phyloP scores from a whole-genome alignment of 2,113 vertebrate genomes.

The Albula glossodonta region DNA sequence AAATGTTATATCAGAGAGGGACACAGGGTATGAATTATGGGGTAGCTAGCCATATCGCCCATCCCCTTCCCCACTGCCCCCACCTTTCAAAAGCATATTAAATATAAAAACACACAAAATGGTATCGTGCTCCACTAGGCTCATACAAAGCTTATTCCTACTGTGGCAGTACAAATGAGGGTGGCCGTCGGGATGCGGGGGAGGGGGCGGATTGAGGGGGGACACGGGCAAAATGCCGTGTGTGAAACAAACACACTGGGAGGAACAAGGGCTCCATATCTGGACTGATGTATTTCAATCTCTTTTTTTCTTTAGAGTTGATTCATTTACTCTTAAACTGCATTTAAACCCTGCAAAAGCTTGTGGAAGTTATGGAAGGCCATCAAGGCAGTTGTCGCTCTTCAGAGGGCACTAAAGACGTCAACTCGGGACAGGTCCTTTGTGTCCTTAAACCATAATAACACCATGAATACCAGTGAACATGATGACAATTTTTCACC shows the following conservation, averaged over 20 bases:
- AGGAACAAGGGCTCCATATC: background rate
- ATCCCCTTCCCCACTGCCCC: no score
- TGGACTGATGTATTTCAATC: background rate
- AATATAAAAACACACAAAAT: no score
- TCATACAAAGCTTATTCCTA: no score
- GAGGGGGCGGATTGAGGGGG: no score
- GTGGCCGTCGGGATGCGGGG: no score
- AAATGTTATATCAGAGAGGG: background rate
- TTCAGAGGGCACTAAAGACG: background rate
- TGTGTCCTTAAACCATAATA: background rate
- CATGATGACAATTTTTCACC: background rate
- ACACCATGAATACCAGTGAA: background rate
- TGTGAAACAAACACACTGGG: no score
- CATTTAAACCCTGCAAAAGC: background rate
- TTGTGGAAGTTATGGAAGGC: background rate
- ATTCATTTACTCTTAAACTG: background rate
- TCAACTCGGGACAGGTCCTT: background rate
- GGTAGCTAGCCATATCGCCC: no score
- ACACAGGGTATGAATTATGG: no score
- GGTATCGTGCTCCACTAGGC: no score
- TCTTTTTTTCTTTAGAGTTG: background rate
- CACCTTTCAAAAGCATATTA: no score
- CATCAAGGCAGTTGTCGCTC: background rate
- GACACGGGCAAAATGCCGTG: no score
- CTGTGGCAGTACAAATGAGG: no score